Conservation (phyloP, 1,140 invertebrate genomes). For the Mercenaria mercenaria region DNA sequence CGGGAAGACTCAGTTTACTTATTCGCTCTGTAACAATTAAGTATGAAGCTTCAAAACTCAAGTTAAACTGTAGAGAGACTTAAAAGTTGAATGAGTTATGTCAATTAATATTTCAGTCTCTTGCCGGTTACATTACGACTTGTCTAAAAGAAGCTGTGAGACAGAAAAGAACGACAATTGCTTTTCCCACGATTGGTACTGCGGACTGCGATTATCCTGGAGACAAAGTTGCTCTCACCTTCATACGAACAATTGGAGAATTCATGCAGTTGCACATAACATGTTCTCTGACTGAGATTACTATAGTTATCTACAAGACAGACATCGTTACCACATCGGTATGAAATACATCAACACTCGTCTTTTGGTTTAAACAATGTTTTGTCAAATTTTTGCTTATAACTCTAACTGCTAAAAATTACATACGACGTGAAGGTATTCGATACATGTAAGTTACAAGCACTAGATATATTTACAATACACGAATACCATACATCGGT, state of each 20-base stretch:
- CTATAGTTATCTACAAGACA: background rate
- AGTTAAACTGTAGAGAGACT: too few relatives aligned
- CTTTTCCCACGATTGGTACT: conserved; percentile 25
- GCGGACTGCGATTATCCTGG: background rate
- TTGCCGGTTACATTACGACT: background rate
- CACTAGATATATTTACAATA: background rate
- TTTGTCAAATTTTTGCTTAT: too few relatives aligned
- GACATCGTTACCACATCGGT: conserved; percentile 23
- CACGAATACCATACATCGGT: background rate
- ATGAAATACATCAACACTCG: background rate
- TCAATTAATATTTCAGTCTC: background rate
- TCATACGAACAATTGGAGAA: conserved; percentile 14
- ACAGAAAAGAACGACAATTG: conserved; percentile 1
- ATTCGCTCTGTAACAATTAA: too few relatives aligned
- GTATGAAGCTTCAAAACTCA: background rate
- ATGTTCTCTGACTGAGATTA: conserved; percentile 8
- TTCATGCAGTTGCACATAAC: background rate
- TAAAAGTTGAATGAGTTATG: too few relatives aligned
- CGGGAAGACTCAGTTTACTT: too few relatives aligned
- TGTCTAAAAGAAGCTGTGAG: conserved; percentile 1
- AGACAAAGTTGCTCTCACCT: background rate
- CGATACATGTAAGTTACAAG: background rate
- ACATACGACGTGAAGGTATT: background rate
- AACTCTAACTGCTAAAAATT: too few relatives aligned
- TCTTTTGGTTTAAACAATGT: too few relatives aligned